Evolutionary conservation across 2,888 invertebrate species (phyloP).

Genomic region (Pherbina coryleti): DNA sequence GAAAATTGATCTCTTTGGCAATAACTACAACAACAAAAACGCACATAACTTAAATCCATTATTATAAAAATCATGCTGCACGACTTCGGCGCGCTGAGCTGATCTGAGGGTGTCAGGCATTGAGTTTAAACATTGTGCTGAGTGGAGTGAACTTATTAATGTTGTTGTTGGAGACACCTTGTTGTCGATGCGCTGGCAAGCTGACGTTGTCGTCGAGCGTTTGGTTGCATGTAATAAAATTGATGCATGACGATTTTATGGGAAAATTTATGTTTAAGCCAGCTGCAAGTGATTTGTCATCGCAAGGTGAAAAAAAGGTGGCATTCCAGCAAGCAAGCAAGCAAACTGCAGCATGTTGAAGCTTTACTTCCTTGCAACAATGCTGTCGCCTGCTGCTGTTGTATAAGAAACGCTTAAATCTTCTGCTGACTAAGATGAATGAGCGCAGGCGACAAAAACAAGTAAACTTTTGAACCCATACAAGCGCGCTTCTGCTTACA

Average conservation of each 20-base stretch:
- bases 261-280: conserved; percentile 32
- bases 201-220: background rate
- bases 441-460: background rate
- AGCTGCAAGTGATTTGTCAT: conserved; percentile 37
- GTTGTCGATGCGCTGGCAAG: background rate
- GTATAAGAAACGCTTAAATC: background rate
- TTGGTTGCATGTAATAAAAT: conserved; percentile 3
- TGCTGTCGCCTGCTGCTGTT: background rate
- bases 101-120: background rate
- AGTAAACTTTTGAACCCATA: background rate
- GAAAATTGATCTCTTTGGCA: conserved; percentile 6
- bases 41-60: background rate
- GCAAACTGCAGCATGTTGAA: background rate
- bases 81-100: background rate
- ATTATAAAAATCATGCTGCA: too few relatives aligned
- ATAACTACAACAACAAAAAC: background rate
- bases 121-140: background rate
- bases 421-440: background rate
- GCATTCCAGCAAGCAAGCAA: background rate
- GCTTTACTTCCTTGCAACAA: background rate
- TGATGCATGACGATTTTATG: conserved; percentile 23
- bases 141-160: background rate
- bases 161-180: background rate
- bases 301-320: background rate
- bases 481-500: background rate